Percentiles rank a stretch among this genome's conserved stretches.
phyloP scores from a whole-genome alignment of 2,113 vertebrate genomes.

The Porphyrio hochstetteri region DNA sequence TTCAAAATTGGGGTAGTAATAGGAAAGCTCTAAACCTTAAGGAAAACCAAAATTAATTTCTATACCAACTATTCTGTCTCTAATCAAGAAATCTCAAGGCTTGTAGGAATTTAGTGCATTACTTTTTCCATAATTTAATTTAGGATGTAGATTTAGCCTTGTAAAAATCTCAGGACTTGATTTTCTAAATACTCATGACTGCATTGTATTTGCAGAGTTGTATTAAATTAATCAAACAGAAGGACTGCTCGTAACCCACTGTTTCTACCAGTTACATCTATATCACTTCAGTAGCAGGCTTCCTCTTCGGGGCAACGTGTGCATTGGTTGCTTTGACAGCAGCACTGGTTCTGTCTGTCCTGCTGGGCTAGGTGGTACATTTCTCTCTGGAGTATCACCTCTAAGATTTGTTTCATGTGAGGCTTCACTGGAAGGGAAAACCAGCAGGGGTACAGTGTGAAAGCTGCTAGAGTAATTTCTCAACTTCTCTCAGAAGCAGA shows the following conservation, averaged over 20 bases:
- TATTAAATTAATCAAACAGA: background rate
- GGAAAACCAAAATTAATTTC: background rate
- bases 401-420: background rate
- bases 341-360: background rate
- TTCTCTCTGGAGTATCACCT: background rate
- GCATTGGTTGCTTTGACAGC: background rate
- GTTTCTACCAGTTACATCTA: background rate
- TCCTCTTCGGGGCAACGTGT: background rate
- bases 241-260: background rate
- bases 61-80: background rate
- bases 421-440: background rate
- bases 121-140: background rate
- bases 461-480: background rate
- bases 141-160: background rate
- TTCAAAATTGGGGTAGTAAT: background rate
- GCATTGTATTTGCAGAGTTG: background rate
- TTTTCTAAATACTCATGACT: background rate
- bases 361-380: background rate
- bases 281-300: background rate
- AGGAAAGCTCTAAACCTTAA: background rate
- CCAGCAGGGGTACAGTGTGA: background rate
- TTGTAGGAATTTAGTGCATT: background rate
- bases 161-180: background rate
- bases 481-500: background rate
- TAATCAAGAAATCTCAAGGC: background rate